Evolutionary conservation across 2,113 vertebrate species (phyloP), one percentile per base, ranked within the genome.

Genomic region (Lates calcarifer): DNA sequence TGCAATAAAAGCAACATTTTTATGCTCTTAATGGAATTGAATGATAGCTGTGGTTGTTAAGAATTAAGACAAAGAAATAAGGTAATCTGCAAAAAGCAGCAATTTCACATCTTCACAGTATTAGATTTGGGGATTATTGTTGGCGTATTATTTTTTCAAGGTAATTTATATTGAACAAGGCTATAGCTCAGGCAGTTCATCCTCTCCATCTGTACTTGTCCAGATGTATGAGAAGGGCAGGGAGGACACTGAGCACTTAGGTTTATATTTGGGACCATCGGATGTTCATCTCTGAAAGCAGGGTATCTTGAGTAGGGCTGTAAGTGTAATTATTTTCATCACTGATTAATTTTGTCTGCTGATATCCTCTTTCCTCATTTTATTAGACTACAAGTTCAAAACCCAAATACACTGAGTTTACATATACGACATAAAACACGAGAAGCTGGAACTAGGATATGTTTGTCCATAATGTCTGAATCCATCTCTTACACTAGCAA

Each of bases 151-250:
- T 73, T 14, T 18, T 8, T 68, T 33, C 24, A n/a, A 2, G 15
- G 49, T 72, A 5, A 85, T 68, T 70, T 56, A 64, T 31, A 29
- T 51, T 37, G 33, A 75, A 80, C 14, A 33, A 77, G 37, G 31
- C n/a, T 61, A n/a, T 43, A 62, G n/a, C 24, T 62, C 8, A 9
- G 11, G 31, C 1, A 26, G n/a, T 26, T 41, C 37, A 45, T 43
- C 61, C 39, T 63, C 39, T 37, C 68, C 14, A 43, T 41, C 51
- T n/a, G 26, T 35, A 41, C 58, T 85, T 76, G 22, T 55, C 39
- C 5, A 26, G 37, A n/a, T 62, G 29, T 26, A 22, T 22, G 35
- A 51, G 49, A 71, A 31, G 33, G 26, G 31, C 29, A 56, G 3
- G n/a, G 49, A 79, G 39, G 41, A 33, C 41, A 57, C 10, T 45